Conservation (phyloP, 2,888 invertebrate genomes). For the Plebejus argus region DNA sequence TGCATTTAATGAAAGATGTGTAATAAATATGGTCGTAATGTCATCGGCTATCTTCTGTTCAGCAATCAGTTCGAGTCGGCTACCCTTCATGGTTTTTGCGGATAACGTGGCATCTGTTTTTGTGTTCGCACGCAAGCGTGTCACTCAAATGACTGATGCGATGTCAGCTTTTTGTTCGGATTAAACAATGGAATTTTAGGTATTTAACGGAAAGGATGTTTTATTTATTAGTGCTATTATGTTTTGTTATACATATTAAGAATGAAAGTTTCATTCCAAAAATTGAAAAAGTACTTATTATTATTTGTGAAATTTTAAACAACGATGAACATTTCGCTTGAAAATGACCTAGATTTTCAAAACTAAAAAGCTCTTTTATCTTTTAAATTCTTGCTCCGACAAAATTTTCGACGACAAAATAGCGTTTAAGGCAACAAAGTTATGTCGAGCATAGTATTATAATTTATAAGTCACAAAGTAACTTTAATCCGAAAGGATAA, state of each 20-base stretch:
- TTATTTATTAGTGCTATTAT: neutral
- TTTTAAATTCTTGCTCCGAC: neutral
- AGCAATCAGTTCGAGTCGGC: slow-evolving; percentile 60
- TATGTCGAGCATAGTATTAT: neutral
- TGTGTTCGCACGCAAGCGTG: slow-evolving; percentile 61
- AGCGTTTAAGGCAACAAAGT: neutral
- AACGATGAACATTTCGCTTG: neutral
- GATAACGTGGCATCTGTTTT: slow-evolving; percentile 63
- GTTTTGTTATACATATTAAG: neutral
- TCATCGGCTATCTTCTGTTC: slow-evolving; percentile 58
- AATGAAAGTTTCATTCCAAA: neutral
- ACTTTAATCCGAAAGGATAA: neutral
- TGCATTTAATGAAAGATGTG: slow-evolving; percentile 32
- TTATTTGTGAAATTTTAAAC: neutral
- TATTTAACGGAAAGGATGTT: neutral
- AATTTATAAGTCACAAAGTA: neutral
- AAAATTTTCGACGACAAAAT: slow-evolving; percentile 2
- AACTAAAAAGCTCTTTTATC: neutral
- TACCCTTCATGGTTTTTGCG: slow-evolving; percentile 62
- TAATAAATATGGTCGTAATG: slow-evolving; percentile 44
- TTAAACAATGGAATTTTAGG: slow-evolving; percentile 41
- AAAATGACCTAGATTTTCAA: neutral
- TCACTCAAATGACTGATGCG: slow-evolving; percentile 67
- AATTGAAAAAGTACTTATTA: neutral
- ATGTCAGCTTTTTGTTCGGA: slow-evolving; percentile 68